phyloP scores from a whole-genome alignment of 2,888 invertebrate genomes.

The Alviniconcha strummeri region DNA sequence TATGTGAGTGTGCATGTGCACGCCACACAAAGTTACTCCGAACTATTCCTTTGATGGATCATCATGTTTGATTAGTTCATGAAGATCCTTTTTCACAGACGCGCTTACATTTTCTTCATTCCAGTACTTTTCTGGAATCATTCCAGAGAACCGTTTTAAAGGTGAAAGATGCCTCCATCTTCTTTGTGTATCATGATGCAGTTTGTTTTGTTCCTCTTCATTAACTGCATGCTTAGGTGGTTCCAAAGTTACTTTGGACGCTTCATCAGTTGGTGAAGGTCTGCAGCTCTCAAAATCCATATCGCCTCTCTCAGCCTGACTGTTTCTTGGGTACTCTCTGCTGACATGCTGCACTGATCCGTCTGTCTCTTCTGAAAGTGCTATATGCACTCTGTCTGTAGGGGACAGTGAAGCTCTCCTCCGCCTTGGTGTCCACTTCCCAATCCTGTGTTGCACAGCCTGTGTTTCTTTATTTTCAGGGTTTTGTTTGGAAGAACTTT shows the following conservation, averaged over 20 bases:
- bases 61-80: slow-evolving; percentile 12
- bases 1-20: background rate
- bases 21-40: background rate
- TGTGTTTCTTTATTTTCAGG: no score
- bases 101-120: background rate
- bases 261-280: no score
- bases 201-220: background rate
- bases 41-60: background rate
- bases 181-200: background rate
- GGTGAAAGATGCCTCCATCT: slow-evolving; percentile 24
- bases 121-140: slow-evolving; percentile 26
- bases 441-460: background rate
- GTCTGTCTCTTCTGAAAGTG: background rate
- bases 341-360: background rate
- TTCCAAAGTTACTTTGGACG: no score
- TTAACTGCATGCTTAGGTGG: background rate
- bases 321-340: background rate
- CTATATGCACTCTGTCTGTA: background rate
- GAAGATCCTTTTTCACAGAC: slow-evolving; percentile 9
- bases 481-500: no score
- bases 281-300: no score
- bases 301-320: background rate
- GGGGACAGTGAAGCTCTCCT: slow-evolving; percentile 15
- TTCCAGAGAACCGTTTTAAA: slow-evolving; percentile 19
- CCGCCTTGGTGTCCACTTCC: background rate